Evolutionary conservation across 1,140 invertebrate genomes (phyloP), one percentile per base, ranked within the genome.

Genomic region (Drosophila neocordata): DNA sequence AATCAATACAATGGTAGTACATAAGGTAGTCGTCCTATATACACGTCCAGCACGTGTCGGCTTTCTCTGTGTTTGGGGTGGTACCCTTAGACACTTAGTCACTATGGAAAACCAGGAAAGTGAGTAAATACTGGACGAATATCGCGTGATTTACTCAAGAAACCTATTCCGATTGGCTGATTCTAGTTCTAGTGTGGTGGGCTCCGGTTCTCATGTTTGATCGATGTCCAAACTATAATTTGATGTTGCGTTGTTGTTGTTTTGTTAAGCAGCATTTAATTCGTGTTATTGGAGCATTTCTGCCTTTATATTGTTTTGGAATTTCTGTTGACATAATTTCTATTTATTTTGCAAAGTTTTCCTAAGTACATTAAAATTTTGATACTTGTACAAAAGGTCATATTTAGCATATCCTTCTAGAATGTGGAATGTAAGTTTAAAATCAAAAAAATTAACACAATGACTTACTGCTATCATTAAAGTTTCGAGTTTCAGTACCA

Each of bases 271-370:
- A 22, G 27, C 27, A 18, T 35, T 41, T 58, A 62, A 65, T 80
- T 84, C 81, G 61, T 69, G 73, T 41, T 60, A 77, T 79, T 66
- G 67, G 58, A 35, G 18, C 67, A 76, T 76, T 69, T 74, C 15
- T 18, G 15, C 60, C 66, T 73, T 75, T 24, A 62, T 41, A 38
- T 68, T 73, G 68, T 70, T 82, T 68, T 79, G 83, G 61, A 72
- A 88, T 87, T 87, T 65, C 77, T 77, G 77, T 79, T 87, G 83
- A 88, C 76, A 88, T 87, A 87, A 87, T 83, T 87, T 68, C 75
- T 87, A 87, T 87, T 82, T 88, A 88, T 88, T 88, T 76, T 59
- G 48, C 62, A 77, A 68, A 78, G 77, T 56, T 87, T 74, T 68
- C 18, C 52, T n/a, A 13, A 58, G 11, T 34, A 44, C 13, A 3